These are phyloP conservation scores for Cantharis nigra DNA, from an alignment of 2,888 invertebrate genomes.

Conservation along the genomic window DNA sequence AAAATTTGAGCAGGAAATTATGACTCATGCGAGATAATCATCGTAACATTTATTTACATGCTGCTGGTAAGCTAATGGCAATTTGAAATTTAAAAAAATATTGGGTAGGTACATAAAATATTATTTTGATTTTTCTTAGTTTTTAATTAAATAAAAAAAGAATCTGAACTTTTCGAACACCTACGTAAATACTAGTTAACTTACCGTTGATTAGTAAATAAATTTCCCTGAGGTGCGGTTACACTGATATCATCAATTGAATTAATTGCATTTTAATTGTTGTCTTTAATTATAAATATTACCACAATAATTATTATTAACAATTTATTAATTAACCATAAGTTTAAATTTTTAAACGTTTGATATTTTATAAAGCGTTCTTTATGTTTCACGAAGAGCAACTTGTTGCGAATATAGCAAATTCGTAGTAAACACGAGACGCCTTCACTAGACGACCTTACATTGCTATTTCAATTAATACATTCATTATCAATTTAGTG, in stretches of 20 bases:
- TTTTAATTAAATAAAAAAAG: neutral
- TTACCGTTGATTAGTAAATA: neutral
- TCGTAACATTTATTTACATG: neutral
- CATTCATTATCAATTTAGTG: neutral
- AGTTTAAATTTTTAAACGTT: neutral
- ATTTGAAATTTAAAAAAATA: neutral
- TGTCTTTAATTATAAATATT: neutral
- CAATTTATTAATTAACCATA: neutral
- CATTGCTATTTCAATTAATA: neutral
- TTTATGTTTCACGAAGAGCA: neutral
- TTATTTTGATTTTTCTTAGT: neutral
- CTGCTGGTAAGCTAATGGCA: neutral
- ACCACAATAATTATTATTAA: neutral
- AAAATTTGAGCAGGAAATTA: neutral
- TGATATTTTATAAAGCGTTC: neutral
- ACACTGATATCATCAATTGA: neutral
- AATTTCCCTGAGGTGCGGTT: neutral
- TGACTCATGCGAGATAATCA: neutral
- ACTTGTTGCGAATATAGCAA: neutral
- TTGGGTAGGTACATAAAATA: neutral
- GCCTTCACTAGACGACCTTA: neutral
- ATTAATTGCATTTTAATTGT: neutral
- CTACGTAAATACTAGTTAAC: neutral
- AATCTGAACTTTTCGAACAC: neutral
- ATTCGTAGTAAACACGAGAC: neutral